Evolutionary conservation across 2,888 invertebrate species (phyloP).

Genomic region (Drosophila quinaria): DNA sequence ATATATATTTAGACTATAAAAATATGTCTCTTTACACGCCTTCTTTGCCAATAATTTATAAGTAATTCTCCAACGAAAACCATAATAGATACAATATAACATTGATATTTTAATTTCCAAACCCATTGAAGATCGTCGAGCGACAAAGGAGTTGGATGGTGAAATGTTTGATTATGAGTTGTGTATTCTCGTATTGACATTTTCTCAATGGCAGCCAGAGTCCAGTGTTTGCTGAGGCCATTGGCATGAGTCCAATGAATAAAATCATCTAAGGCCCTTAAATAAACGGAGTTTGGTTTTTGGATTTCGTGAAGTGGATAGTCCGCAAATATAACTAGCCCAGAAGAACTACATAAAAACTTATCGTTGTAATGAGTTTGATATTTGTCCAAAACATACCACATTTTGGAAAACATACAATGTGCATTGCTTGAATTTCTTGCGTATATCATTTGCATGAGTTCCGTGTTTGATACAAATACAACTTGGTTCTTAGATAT

Average conservation of each 20-base stretch:
- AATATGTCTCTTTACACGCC: background rate
- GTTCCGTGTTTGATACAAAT: background rate
- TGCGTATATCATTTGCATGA: conserved; percentile 1
- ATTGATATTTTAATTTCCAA: conserved; percentile 1
- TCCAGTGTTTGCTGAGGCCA: background rate
- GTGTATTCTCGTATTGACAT: background rate
- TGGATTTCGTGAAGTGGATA: background rate
- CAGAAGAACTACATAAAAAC: background rate
- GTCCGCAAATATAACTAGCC: background rate
- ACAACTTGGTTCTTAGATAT: background rate
- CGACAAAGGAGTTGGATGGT: background rate
- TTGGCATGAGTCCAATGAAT: background rate
- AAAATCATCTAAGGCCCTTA: background rate
- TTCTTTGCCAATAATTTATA: background rate
- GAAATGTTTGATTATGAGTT: background rate
- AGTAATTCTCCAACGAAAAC: background rate
- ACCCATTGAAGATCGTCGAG: background rate
- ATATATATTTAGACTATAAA: background rate
- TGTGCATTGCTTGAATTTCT: conserved; percentile 3
- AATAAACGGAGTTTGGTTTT: background rate
- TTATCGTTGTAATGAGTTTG: background rate
- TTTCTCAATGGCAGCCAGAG: background rate
- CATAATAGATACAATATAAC: background rate
- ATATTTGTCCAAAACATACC: background rate
- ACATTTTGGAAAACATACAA: background rate